These are phyloP conservation scores for Lacerta bilineata DNA, from an alignment of 2,797 vertebrate species.

Conservation along the genomic window DNA sequence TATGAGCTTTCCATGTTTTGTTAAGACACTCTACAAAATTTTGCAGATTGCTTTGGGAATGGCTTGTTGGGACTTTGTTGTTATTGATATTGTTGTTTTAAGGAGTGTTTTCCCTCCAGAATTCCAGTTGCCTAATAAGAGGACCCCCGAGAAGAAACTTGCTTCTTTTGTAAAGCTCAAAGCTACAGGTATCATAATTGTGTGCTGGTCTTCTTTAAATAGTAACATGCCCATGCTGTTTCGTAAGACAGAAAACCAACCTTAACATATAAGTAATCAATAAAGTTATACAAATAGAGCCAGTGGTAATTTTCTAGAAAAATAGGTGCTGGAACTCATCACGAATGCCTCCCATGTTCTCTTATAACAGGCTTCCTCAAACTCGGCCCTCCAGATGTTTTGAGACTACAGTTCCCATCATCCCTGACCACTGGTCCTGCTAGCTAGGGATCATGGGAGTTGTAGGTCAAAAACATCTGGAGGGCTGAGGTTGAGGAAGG, in stretches of 20 bases:
- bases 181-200: background rate
- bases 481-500: too few species aligned
- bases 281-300: background rate
- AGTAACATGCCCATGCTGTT: background rate
- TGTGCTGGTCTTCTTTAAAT: background rate
- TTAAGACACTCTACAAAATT: background rate
- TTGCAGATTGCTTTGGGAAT: background rate
- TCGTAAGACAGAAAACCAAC: background rate
- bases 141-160: background rate
- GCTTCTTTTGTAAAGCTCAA: background rate
- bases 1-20: too few species aligned
- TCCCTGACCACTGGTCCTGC: too few species aligned
- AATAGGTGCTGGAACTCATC: too few species aligned
- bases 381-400: too few species aligned
- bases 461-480: too few species aligned
- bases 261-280: background rate
- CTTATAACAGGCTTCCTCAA: too few species aligned
- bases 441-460: too few species aligned
- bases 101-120: background rate
- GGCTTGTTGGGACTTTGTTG: background rate
- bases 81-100: background rate
- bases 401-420: too few species aligned
- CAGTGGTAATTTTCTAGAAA: too few species aligned
- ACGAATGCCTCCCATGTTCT: too few species aligned
- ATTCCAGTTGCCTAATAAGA: background rate